Evolutionary conservation across 2,797 vertebrate species (phyloP).

Genomic region (Cephalopachus bancanus): DNA sequence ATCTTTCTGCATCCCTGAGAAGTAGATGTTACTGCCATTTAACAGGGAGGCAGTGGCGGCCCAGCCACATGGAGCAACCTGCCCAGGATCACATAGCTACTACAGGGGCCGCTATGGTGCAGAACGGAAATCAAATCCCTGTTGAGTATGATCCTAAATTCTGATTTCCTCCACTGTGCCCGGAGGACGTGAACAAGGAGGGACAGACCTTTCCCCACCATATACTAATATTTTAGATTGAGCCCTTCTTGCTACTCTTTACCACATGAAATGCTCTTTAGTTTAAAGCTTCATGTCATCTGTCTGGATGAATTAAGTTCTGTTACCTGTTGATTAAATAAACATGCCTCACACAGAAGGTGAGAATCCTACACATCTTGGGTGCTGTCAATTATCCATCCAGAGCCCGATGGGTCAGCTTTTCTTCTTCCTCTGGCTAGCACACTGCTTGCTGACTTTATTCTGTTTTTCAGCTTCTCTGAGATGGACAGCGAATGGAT

Average conservation of each 20-base stretch:
- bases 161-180: neutral
- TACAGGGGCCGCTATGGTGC: rapidly evolving
- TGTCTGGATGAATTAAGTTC: neutral
- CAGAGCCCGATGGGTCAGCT: neutral
- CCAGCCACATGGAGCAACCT: neutral
- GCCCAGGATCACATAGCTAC: neutral
- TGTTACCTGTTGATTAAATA: constrained; percentile 29
- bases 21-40: too few relatives aligned
- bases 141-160: too few relatives aligned
- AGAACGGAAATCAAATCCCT: neutral
- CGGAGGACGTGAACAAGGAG: too few relatives aligned
- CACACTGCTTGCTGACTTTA: neutral
- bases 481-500: neutral
- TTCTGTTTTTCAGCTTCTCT: neutral
- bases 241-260: neutral
- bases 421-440: rapidly evolving
- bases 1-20: neutral
- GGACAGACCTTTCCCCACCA: neutral
- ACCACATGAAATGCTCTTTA: neutral
- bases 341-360: neutral
- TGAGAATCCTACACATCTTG: neutral
- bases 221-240: rapidly evolving
- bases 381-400: neutral
- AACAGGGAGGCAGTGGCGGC: neutral
- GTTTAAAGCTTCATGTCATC: neutral